Evolutionary conservation across 2,888 invertebrate genomes (phyloP).

Genomic region (Caenorhabditis afra): DNA sequence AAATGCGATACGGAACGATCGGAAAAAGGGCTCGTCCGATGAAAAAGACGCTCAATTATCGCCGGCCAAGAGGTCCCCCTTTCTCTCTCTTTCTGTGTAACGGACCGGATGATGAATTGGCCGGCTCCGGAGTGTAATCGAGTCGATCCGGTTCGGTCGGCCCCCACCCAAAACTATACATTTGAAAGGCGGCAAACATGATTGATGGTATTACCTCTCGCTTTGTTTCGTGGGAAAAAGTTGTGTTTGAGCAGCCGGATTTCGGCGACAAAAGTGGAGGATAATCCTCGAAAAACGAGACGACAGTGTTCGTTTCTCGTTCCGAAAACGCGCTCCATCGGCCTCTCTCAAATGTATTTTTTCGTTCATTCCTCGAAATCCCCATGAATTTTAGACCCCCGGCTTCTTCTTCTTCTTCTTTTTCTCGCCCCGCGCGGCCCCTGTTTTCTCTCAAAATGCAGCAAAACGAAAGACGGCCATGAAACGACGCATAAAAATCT

Average conservation of each 20-base stretch:
- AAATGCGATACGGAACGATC: background rate
- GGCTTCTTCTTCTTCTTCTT: too few relatives aligned
- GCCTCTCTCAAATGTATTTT: background rate
- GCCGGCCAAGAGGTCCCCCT: too few relatives aligned
- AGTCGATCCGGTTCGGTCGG: background rate
- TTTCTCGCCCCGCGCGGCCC: slow-evolving; percentile 1
- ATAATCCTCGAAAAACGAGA: background rate
- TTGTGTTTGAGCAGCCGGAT: slow-evolving; percentile 13
- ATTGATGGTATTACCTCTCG: slow-evolving; percentile 31
- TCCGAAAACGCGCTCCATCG: too few relatives aligned
- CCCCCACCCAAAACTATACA: slow-evolving; percentile 1
- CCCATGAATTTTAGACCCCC: slow-evolving; percentile 36
- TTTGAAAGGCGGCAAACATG: slow-evolving; percentile 32
- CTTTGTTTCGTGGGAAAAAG: slow-evolving; percentile 6
- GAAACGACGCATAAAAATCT: slow-evolving; percentile 48
- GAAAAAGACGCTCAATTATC: too few relatives aligned
- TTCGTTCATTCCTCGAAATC: slow-evolving; percentile 19
- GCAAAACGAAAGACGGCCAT: slow-evolving; percentile 1
- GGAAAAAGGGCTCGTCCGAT: too few relatives aligned
- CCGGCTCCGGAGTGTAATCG: slow-evolving; percentile 11
- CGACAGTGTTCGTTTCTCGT: background rate
- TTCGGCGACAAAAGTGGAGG: background rate
- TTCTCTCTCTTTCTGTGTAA: slow-evolving; percentile 27
- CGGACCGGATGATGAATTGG: slow-evolving; percentile 32
- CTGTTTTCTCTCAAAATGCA: background rate